These are phyloP conservation scores for Simalia tracyae DNA, from an alignment of 2,797 vertebrate genomes.

Conservation along the genomic window DNA sequence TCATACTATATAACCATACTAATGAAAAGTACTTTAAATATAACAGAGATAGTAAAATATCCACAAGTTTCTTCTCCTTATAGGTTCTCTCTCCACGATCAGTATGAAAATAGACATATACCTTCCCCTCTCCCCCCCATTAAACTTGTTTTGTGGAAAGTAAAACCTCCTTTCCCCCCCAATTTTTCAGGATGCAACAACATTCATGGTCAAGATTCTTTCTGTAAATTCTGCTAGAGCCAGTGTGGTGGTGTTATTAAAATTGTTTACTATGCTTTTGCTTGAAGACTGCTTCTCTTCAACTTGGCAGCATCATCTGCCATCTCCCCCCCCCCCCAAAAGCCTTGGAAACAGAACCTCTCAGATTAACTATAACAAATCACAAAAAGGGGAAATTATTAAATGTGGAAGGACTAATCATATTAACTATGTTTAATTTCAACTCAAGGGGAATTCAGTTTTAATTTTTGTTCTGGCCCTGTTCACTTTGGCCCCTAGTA, in stretches of 20 bases:
- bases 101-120: not conserved
- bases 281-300: not conserved
- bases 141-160: conserved; percentile 28
- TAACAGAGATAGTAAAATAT: not conserved
- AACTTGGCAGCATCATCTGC: not conserved
- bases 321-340: not conserved
- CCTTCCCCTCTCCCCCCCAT: no score
- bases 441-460: not conserved
- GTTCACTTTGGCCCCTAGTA: not conserved
- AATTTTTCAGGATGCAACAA: conserved; percentile 19
- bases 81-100: not conserved
- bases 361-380: not conserved
- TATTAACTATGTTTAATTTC: not conserved
- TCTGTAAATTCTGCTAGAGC: not conserved
- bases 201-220: not conserved
- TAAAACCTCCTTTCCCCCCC: conserved; percentile 16
- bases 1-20: not conserved
- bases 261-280: not conserved
- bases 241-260: not conserved
- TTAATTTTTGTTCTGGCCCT: not conserved
- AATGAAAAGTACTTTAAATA: not conserved
- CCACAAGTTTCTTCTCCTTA: not conserved
- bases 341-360: not conserved
- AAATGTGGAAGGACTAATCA: not conserved
- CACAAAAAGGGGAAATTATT: not conserved